Base-by-base conservation (phyloP, 2,888 invertebrate genomes). In the Hyposoter didymator region DNA sequence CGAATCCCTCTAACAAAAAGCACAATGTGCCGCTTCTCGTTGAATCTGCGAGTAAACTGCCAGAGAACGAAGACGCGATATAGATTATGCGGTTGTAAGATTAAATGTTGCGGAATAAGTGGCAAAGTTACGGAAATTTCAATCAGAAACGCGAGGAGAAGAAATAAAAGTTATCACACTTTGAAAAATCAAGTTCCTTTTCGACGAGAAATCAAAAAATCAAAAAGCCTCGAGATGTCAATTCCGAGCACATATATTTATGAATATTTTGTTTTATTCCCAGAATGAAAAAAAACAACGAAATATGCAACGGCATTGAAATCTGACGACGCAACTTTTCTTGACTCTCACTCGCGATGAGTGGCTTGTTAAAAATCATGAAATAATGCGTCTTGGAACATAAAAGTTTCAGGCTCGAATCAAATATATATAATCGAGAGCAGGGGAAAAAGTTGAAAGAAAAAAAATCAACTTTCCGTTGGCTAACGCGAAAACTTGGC, bases 281-380 rank as follows among this genome's bases (percentile, higher is more conserved):
- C 12, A 10, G 43, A 14, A 14, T 43, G n/a, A 70, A 32, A 14
- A 17, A 32, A 45, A 32, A n/a, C 47, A 39, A 32, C 19, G 47
- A 43, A 78, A 22, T 5, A 4, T 47, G 59, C 52, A 49, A 59
- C 35, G 62, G 39, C 67, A 62, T 73, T 39, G 47, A 55, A 64
- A 75, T 35, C 19, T 43, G 35, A 35, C 72, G 43, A 49, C n/a
- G n/a, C 49, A 19, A 73, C 64, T 81, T 69, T 70, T 49, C 45
- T 52, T 35, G 52, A 59, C 49, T 69, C 35, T 64, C 52, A 5
- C 28, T 59, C 66, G 67, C 47, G 62, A 72, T 75, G 47, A 59
- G 73, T 84, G 84, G 85, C 80, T 62, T 69, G 86, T 88, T 89
- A 86, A 87, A 87, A 86, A 86, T 87, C 86, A 84, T 84, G 84